Evolutionary conservation across 2,888 invertebrate genomes (phyloP).

Genomic region (Macroteleia sp.): DNA sequence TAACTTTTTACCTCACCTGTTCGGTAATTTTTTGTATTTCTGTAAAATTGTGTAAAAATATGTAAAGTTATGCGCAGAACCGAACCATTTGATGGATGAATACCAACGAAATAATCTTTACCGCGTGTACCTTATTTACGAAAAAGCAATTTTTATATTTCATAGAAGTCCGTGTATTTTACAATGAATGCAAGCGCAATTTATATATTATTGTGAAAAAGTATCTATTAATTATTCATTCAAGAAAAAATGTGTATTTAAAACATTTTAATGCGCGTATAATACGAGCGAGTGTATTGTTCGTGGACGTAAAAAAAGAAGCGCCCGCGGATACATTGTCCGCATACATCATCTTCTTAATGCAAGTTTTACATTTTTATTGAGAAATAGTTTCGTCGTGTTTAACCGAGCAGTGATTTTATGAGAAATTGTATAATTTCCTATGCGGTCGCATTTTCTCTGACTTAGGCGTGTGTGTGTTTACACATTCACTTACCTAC

Average conservation of each 20-base stretch:
- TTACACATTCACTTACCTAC: constrained; percentile 42
- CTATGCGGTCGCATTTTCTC: constrained; percentile 56
- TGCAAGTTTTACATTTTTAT: constrained; percentile 37
- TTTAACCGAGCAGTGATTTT: constrained; percentile 44
- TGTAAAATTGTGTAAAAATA: constrained; percentile 34
- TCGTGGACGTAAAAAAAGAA: constrained; percentile 11
- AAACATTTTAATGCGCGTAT: constrained; percentile 27
- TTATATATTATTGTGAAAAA: constrained; percentile 14
- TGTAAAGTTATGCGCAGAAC: constrained; percentile 36
- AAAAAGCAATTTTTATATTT: constrained; percentile 23
- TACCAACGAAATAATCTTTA: constrained; percentile 36
- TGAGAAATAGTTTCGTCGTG: constrained; percentile 49
- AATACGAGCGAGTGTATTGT: constrained; percentile 16
- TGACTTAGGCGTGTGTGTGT: constrained; percentile 23
- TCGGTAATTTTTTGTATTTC: constrained; percentile 6
- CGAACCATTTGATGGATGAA: constrained; percentile 32
- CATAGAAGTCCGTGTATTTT: constrained; percentile 11
- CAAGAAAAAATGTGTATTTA: constrained; percentile 32
- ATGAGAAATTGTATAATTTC: constrained; percentile 55
- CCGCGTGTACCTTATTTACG: constrained; percentile 27
- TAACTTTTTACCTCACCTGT: constrained; percentile 2
- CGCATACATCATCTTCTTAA: constrained; percentile 37
- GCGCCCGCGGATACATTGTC: constrained; percentile 24
- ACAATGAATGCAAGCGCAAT: constrained; percentile 14
- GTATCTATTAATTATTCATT: constrained; percentile 49